These are phyloP conservation scores for Idaea biselata DNA, from an alignment of 2,888 invertebrate genomes.

Conservation along the genomic window DNA sequence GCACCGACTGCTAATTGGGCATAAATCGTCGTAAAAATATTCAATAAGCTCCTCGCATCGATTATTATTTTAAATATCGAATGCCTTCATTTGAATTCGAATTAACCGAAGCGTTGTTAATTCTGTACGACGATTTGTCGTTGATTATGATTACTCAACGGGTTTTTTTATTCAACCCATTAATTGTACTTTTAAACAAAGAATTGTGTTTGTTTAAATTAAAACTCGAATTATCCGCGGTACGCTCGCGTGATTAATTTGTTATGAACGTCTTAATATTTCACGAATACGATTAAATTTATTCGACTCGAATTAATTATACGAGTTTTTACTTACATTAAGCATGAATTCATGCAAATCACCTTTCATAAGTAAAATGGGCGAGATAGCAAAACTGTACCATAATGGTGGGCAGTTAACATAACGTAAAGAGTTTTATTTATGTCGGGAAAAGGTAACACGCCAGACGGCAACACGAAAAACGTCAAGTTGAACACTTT, in stretches of 20 bases:
- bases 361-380: conserved; percentile 46
- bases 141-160: conserved; percentile 49
- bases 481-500: conserved; percentile 71
- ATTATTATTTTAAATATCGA: conserved; percentile 68
- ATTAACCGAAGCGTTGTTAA: conserved; percentile 65
- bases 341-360: conserved; percentile 49
- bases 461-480: conserved; percentile 64
- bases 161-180: conserved; percentile 45
- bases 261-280: conserved; percentile 44
- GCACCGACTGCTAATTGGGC: conserved; percentile 76
- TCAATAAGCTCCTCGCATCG: conserved; percentile 74
- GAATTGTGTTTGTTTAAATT: conserved; percentile 21
- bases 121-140: conserved; percentile 58
- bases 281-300: conserved; percentile 42
- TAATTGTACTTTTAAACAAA: conserved; percentile 35
- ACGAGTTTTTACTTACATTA: conserved; percentile 39
- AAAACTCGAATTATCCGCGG: conserved; percentile 28
- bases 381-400: conserved; percentile 49
- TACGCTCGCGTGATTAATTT: conserved; percentile 50
- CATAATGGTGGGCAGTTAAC: conserved; percentile 57
- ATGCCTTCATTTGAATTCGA: conserved; percentile 71
- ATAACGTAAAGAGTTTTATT: conserved; percentile 50
- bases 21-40: conserved; percentile 76
- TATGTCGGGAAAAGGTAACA: conserved; percentile 48
- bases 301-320: conserved; percentile 48